phyloP scores from a whole-genome alignment of 2,888 invertebrate species.

The Aphelenchoides bicaudatus region DNA sequence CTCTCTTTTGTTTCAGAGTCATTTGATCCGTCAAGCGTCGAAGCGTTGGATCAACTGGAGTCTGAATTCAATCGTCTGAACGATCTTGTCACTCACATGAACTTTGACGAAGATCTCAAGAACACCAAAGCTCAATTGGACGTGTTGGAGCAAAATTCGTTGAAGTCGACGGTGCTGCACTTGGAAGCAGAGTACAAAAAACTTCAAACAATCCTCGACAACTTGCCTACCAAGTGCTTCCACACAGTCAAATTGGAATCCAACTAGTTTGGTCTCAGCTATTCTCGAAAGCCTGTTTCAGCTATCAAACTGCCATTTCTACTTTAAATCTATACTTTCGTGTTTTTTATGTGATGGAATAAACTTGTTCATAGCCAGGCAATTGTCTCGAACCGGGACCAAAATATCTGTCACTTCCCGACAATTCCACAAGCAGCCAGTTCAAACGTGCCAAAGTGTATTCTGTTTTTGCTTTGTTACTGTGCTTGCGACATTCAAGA shows the following conservation, averaged over 20 bases:
- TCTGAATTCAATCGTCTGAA: slow-evolving; percentile 17
- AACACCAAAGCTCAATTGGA: slow-evolving; percentile 4
- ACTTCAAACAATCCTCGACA: slow-evolving; percentile 75
- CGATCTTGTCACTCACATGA: slow-evolving; percentile 45
- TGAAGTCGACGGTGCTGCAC: slow-evolving; percentile 35
- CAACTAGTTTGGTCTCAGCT: too few species aligned
- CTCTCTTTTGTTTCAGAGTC: slow-evolving; percentile 40
- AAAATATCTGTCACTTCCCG: too few species aligned
- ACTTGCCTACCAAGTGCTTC: slow-evolving; percentile 76
- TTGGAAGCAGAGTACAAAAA: slow-evolving; percentile 60
- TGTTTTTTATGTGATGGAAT: too few species aligned
- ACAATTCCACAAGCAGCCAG: too few species aligned
- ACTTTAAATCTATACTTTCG: too few species aligned
- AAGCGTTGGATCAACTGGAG: slow-evolving; percentile 62
- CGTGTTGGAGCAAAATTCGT: not conserved
- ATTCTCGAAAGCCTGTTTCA: too few species aligned
- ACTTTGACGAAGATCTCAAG: not conserved
- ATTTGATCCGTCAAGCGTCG: slow-evolving; percentile 51
- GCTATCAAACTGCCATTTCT: slow-evolving; percentile 5
- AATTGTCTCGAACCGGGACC: too few species aligned
- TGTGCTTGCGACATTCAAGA: too few species aligned
- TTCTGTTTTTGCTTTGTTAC: too few species aligned
- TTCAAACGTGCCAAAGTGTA: too few species aligned
- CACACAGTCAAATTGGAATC: slow-evolving; percentile 63
- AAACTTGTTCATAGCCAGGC: too few species aligned